Conservation (phyloP, 2,797 vertebrate species). For the Epinephelus malabaricus region DNA sequence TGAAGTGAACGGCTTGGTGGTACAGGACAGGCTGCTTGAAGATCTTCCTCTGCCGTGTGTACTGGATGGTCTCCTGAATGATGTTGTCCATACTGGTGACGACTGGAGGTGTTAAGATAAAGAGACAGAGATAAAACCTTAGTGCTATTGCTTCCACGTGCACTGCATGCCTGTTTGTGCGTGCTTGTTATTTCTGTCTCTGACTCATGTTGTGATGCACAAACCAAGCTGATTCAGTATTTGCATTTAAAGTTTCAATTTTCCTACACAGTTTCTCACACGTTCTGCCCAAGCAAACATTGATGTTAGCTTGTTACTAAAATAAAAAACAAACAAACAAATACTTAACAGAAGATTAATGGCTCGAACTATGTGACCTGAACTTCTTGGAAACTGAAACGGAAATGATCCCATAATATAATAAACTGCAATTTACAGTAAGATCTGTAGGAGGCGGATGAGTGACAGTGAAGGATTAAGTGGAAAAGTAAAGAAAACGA, state of each 20-base stretch:
- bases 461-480: neutral
- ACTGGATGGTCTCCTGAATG: conserved; percentile 89
- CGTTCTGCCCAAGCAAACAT: conserved; percentile 11
- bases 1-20: conserved; percentile 90
- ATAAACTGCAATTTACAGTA: neutral
- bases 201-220: neutral
- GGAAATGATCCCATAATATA: neutral
- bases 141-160: neutral
- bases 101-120: conserved; percentile 67
- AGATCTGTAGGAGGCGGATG: neutral
- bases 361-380: conserved; percentile 11
- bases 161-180: neutral
- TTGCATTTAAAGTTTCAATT: neutral
- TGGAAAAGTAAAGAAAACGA: neutral
- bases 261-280: neutral
- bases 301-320: conserved; percentile 1
- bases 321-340: conserved; percentile 26
- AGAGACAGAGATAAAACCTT: conserved; percentile 15
- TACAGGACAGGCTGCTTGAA: conserved; percentile 87
- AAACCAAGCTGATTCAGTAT: neutral
- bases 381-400: conserved; percentile 11
- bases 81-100: conserved; percentile 86
- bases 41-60: conserved; percentile 88
- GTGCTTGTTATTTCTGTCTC: neutral
- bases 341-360: conserved; percentile 10